Percentiles rank a stretch among this genome's conserved stretches.
Conservation (phyloP, 1,140 invertebrate genomes). For the Zaprionus kolodkinae region DNA sequence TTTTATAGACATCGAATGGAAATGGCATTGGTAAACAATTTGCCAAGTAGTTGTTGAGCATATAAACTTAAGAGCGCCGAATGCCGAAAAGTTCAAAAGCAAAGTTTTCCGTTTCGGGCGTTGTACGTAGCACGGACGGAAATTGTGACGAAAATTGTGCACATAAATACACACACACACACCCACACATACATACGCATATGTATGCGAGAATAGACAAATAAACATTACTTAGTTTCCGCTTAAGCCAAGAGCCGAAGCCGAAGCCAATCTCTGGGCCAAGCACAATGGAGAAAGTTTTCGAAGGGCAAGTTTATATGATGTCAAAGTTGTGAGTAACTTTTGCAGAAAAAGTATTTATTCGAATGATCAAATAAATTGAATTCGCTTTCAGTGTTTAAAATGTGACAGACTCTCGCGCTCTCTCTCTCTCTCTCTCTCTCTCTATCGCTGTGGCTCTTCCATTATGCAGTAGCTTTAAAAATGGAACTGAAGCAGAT, state of each 20-base stretch:
- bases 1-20: slow-evolving; percentile 61
- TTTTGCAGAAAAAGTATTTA: slow-evolving; percentile 9
- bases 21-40: slow-evolving; percentile 73
- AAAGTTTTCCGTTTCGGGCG: slow-evolving; percentile 38
- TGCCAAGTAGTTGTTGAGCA: slow-evolving; percentile 72
- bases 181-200: slow-evolving; percentile 28
- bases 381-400: slow-evolving; percentile 9
- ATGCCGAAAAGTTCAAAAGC: slow-evolving; percentile 37
- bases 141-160: slow-evolving; percentile 47
- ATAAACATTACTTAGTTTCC: slow-evolving; percentile 73
- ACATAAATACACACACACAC: slow-evolving; percentile 28
- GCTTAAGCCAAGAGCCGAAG: slow-evolving; percentile 44
- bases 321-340: slow-evolving; percentile 28
- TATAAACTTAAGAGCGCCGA: slow-evolving; percentile 53
- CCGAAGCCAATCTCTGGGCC: slow-evolving; percentile 13
- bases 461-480: slow-evolving; percentile 6
- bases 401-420: not conserved
- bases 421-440: not conserved
- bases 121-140: slow-evolving; percentile 23
- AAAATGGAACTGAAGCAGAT: slow-evolving; percentile 19
- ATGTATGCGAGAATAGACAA: slow-evolving; percentile 41
- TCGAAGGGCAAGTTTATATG: slow-evolving; percentile 56
- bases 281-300: slow-evolving; percentile 50
- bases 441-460: not conserved
- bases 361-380: slow-evolving; percentile 22